These are phyloP conservation scores for Tenthredo distinguenda DNA, from an alignment of 2,888 invertebrate genomes.

Conservation along the genomic window DNA sequence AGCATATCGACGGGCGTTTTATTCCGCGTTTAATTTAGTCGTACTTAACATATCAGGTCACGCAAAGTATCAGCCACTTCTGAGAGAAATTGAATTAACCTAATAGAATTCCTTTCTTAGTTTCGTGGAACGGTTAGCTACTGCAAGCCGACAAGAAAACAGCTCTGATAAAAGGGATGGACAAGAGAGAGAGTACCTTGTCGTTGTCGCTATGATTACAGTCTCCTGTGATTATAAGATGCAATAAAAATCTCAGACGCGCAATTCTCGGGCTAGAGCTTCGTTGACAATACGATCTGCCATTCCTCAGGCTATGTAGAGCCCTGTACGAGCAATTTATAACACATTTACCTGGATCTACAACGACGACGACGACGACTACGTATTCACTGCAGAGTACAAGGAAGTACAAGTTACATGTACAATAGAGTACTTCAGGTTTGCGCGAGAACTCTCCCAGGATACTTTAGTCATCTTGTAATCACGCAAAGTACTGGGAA, in stretches of 20 bases:
- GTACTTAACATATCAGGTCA: constrained; percentile 23
- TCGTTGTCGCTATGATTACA: neutral
- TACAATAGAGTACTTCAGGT: constrained; percentile 29
- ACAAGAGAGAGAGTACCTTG: neutral
- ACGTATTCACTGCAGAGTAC: neutral
- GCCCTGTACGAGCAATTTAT: neutral
- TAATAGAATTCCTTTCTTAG: constrained; percentile 22
- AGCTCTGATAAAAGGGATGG: neutral
- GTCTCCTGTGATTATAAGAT: neutral
- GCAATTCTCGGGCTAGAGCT: neutral
- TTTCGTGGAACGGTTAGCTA: neutral
- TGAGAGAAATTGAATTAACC: constrained; percentile 27
- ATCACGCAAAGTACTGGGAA: constrained; percentile 1
- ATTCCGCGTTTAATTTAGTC: neutral
- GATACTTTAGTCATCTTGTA: constrained; percentile 44
- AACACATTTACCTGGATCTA: neutral
- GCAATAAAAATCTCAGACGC: neutral
- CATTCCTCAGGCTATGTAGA: neutral
- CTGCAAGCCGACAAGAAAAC: neutral
- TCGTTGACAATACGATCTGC: neutral
- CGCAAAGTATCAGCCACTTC: constrained; percentile 28
- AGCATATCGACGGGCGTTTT: neutral
- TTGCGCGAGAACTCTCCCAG: constrained; percentile 52
- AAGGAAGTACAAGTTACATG: constrained; percentile 28
- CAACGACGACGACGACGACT: neutral